Evolutionary conservation across 2,113 vertebrate genomes (phyloP), one percentile per base, ranked within the genome.

Genomic region (Toxostoma redivivum): DNA sequence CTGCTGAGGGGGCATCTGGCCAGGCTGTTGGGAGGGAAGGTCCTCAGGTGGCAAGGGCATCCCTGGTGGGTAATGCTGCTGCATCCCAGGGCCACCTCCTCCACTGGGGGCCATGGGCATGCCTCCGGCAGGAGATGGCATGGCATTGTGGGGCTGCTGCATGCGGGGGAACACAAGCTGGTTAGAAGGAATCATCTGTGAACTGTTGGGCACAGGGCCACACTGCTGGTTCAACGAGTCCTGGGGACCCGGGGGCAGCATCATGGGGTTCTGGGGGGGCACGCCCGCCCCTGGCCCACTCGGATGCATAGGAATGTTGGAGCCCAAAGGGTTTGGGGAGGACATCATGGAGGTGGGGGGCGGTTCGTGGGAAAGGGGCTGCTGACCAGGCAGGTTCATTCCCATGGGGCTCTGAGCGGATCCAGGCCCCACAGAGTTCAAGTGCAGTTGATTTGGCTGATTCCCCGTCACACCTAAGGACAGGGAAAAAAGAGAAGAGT

Each of bases 361-460:
- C 0, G 98, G 97, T 24, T 99, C 99, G 0, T 99, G 99, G 61
- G 99, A 98, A 81, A 99, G 98, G 78, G 98, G 98, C 79, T 98
- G 98, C 96, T 98, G 99, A 95, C 98, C 98, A 76, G 99, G 98
- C 84, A 98, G 97, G 86, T 98, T 97, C 97, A 99, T 98, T 88
- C 98, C 98, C 98, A 99, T 98, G 38, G 99, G 99, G 95, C 99
- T 99, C 95, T 99, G 99, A 38, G 98, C 98, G 25, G 98, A 98
- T 83, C 95, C 98, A 35, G 98, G 98, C 48, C 98, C 98, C 70
- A 98, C 97, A 1, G 98, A 98, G 91, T 98, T 98, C 97, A 99
- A 97, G 72, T 99, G 98, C 96, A 99, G 98, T 95, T 98, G 99
- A 44, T 97, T 97, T 37, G 98, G 86, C 95, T 98, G 98, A 84